These are phyloP conservation scores for Melipona bicolor DNA, from an alignment of 2,888 invertebrate genomes.

Conservation along the genomic window DNA sequence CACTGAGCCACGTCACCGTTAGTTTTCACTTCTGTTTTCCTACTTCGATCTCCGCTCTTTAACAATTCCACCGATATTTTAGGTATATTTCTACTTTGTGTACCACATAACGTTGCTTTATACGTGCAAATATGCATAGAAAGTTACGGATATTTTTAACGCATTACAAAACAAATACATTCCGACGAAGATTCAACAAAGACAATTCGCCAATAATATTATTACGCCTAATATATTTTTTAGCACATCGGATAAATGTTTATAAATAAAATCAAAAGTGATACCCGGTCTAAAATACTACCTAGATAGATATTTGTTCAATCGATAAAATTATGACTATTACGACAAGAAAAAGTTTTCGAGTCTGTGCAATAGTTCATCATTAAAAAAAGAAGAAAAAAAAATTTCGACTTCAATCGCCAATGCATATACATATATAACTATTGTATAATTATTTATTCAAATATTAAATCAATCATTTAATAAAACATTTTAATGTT, in stretches of 20 bases:
- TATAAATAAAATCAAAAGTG: not conserved
- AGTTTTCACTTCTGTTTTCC: slow-evolving; percentile 73
- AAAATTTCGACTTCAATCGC: not conserved
- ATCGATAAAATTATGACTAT: not conserved
- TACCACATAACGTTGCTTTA: not conserved
- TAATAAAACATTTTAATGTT: no score
- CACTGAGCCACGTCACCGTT: slow-evolving; percentile 80
- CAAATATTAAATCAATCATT: not conserved
- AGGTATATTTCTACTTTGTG: slow-evolving; percentile 19
- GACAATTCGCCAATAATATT: not conserved
- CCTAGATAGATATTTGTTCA: no score
- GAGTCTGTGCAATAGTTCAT: not conserved
- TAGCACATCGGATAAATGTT: not conserved
- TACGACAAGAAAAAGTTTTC: not conserved
- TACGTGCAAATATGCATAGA: not conserved
- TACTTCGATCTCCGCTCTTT: slow-evolving; percentile 51
- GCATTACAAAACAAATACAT: not conserved
- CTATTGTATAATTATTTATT: not conserved
- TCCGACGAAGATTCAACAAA: not conserved
- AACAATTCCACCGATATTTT: slow-evolving; percentile 50
- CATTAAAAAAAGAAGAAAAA: not conserved
- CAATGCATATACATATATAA: not conserved
- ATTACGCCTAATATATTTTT: not conserved
- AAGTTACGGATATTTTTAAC: not conserved
- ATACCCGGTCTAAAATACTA: not conserved